A percentile compares a stretch with the other conserved stretches of the same genome.
Evolutionary conservation across 2,113 vertebrate species (phyloP).

Genomic region (Motacilla tschutschensis): DNA sequence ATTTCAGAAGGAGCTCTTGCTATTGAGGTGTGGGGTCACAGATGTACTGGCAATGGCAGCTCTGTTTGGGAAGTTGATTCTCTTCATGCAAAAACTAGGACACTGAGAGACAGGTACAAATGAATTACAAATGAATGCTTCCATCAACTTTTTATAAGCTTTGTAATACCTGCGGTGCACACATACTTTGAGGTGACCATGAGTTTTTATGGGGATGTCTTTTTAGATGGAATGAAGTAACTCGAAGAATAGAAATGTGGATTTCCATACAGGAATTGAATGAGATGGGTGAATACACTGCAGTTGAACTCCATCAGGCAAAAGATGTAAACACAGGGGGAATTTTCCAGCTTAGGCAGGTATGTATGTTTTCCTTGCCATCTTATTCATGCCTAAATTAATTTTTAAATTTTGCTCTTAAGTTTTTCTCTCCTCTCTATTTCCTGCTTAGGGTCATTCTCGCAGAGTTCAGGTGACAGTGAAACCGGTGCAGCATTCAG

Average conservation of each 20-base stretch:
- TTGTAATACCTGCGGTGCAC: background rate
- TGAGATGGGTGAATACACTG: slow-evolving; percentile 91
- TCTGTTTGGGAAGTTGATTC: slow-evolving; percentile 90
- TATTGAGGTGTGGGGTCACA: slow-evolving; percentile 97
- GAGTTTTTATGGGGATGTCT: background rate
- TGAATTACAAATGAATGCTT: background rate
- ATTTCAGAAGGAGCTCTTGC: slow-evolving; percentile 95
- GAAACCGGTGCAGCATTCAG: slow-evolving; percentile 90
- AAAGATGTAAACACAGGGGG: slow-evolving; percentile 95
- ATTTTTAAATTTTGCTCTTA: background rate
- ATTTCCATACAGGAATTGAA: slow-evolving; percentile 92
- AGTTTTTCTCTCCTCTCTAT: background rate
- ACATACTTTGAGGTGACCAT: background rate
- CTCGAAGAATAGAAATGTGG: slow-evolving; percentile 92
- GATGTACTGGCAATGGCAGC: slow-evolving; percentile 88
- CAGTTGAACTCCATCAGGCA: slow-evolving; percentile 89
- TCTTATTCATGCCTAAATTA: background rate
- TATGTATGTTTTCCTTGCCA: background rate
- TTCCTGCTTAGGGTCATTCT: slow-evolving; percentile 87
- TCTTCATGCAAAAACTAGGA: slow-evolving; percentile 89
- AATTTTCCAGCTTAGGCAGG: slow-evolving; percentile 95
- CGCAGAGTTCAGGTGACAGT: slow-evolving; percentile 91
- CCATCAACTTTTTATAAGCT: background rate
- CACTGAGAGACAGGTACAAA: slow-evolving; percentile 86
- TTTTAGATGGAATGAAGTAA: slow-evolving; percentile 94